Percentiles rank a stretch among this genome's conserved stretches.
phyloP scores from a whole-genome alignment of 1,140 invertebrate species.

The Nymphalis io region DNA sequence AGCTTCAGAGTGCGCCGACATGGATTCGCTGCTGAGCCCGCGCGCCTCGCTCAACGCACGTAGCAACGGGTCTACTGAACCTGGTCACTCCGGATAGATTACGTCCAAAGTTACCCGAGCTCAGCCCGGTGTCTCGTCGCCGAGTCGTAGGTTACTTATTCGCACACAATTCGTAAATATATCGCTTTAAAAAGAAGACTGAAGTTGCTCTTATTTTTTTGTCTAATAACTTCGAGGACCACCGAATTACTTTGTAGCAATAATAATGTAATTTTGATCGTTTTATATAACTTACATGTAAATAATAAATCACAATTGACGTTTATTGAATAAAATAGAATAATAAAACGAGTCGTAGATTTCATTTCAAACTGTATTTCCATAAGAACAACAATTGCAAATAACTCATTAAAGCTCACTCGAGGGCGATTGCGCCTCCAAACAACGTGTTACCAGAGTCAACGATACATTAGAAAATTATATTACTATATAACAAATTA shows the following conservation, averaged over 20 bases:
- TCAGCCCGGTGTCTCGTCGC: too few relatives aligned
- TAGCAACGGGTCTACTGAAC: slow-evolving; percentile 79
- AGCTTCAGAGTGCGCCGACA: slow-evolving; percentile 89
- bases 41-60: slow-evolving; percentile 82
- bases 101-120: not conserved
- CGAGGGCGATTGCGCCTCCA: slow-evolving; percentile 42
- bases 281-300: not conserved
- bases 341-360: slow-evolving; percentile 46
- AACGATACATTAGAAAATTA: slow-evolving; percentile 77
- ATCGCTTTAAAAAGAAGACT: slow-evolving; percentile 32
- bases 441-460: slow-evolving; percentile 66
- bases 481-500: slow-evolving; percentile 79
- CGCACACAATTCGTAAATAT: not conserved
- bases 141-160: too few relatives aligned
- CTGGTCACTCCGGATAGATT: not conserved
- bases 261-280: not conserved
- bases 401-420: slow-evolving; percentile 74
- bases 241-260: slow-evolving; percentile 12
- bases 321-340: slow-evolving; percentile 6
- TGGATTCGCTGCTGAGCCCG: slow-evolving; percentile 83
- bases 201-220: slow-evolving; percentile 21
- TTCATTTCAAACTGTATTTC: slow-evolving; percentile 75
- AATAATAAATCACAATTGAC: not conserved
- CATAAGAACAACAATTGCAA: slow-evolving; percentile 78
- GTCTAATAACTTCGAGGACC: slow-evolving; percentile 14